These are phyloP conservation scores for Sinosuthora webbiana DNA, from an alignment of 2,113 vertebrate genomes.

Conservation along the genomic window DNA sequence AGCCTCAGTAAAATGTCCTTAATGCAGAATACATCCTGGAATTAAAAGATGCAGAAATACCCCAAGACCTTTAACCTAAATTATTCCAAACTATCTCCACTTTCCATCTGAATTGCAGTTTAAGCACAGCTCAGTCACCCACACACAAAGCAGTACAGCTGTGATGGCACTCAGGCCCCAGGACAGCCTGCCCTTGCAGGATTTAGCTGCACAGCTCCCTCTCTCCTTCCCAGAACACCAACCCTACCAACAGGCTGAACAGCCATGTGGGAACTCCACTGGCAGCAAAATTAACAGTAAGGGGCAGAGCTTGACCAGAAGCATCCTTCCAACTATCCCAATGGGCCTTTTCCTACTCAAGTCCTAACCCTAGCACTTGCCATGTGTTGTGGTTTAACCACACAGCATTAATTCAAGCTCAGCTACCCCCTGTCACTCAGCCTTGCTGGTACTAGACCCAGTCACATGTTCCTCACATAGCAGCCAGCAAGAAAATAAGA, in stretches of 20 bases:
- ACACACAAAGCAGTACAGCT: fast-evolving
- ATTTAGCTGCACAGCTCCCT: not conserved
- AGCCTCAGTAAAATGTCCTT: not conserved
- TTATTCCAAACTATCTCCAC: not conserved
- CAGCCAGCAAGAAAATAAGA: constrained; percentile 16
- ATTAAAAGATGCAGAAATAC: not conserved
- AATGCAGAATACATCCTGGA: not conserved
- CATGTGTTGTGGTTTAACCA: not conserved
- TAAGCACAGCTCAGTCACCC: not conserved
- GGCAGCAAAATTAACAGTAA: not conserved
- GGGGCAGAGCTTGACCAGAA: not conserved
- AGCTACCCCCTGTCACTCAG: not conserved
- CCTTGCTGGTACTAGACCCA: not conserved
- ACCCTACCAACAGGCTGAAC: not conserved
- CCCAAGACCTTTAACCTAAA: not conserved
- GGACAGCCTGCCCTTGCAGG: not conserved
- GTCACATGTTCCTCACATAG: not conserved
- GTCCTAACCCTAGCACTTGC: not conserved
- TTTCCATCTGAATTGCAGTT: not conserved
- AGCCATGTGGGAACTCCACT: not conserved
- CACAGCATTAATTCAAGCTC: not conserved
- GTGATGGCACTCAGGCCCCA: not conserved
- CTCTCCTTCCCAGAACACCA: not conserved
- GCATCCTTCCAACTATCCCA: not conserved
- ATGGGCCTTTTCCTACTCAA: not conserved